phyloP scores from a whole-genome alignment of 1,140 invertebrate species.

The Pristionchus pacificus region DNA sequence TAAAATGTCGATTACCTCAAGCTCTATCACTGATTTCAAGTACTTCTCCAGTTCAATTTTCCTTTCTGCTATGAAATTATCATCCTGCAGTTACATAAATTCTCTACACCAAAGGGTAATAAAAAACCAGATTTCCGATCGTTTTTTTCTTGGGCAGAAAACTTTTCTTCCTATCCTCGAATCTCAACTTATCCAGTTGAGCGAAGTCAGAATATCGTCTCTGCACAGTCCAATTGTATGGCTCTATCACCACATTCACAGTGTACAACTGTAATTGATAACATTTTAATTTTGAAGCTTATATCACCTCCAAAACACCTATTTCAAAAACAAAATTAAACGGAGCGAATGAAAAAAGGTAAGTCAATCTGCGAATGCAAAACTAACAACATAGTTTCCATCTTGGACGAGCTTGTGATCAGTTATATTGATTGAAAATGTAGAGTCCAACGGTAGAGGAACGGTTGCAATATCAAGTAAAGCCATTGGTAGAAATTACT shows the following conservation, averaged over 20 bases:
- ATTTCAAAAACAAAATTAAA: background rate
- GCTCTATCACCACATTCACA: constrained; percentile 32
- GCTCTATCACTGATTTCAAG: constrained; percentile 31
- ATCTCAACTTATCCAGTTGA: constrained; percentile 31
- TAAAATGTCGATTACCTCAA: too few species aligned
- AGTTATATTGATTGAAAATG: constrained; percentile 23
- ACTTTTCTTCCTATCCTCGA: constrained; percentile 38
- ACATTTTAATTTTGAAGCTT: constrained; percentile 7
- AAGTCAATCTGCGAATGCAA: constrained; percentile 13
- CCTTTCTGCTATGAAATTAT: constrained; percentile 34
- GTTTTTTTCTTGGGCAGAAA: constrained; percentile 40
- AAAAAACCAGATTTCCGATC: constrained; percentile 30
- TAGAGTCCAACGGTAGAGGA: constrained; percentile 28
- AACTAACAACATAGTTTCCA: constrained; percentile 37
- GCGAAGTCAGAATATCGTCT: constrained; percentile 37
- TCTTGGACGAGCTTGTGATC: constrained; percentile 33
- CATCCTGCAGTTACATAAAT: constrained; percentile 25
- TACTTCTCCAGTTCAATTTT: constrained; percentile 39
- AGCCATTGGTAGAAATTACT: constrained; percentile 33
- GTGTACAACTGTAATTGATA: constrained; percentile 31
- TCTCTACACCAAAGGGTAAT: constrained; percentile 8
- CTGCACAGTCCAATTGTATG: constrained; percentile 36
- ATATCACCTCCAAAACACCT: background rate
- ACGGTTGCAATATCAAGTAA: constrained; percentile 30
- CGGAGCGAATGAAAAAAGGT: background rate